Evolutionary conservation across 53 echinoderm and acorn worm species (phyloP).

Genomic region (Echinarachnius parma): DNA sequence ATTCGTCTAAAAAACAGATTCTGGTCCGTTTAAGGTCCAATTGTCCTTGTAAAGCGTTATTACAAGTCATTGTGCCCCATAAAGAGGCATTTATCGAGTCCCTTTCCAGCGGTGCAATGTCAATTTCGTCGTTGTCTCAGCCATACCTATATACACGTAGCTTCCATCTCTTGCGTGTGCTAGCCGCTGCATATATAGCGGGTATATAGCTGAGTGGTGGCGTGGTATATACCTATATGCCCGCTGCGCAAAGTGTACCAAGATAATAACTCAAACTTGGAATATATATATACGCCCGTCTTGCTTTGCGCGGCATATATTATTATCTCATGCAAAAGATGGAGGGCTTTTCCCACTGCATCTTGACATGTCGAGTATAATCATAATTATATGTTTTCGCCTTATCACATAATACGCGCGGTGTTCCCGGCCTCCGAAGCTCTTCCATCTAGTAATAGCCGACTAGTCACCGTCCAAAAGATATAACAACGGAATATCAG

Average conservation of each 20-base stretch:
- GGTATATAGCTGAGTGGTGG: not conserved
- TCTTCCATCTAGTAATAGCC: no score
- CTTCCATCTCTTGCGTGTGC: not conserved
- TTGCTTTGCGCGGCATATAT: constrained; percentile 25
- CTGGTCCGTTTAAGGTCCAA: constrained; percentile 30
- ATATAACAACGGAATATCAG: no score
- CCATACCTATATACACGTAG: constrained; percentile 28
- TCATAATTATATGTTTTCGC: constrained; percentile 33
- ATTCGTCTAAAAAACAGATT: constrained; percentile 20
- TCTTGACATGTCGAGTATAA: constrained; percentile 29
- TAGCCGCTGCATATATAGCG: not conserved
- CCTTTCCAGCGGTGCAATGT: constrained; percentile 12
- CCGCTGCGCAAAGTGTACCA: constrained; percentile 21
- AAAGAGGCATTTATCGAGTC: constrained; percentile 16
- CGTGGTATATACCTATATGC: not conserved
- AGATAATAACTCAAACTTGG: constrained; percentile 12
- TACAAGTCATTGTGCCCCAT: constrained; percentile 23
- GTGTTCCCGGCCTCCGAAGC: no score
- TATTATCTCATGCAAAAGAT: constrained; percentile 44
- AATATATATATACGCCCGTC: constrained; percentile 40
- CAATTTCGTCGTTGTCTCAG: constrained; percentile 15
- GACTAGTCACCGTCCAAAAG: no score
- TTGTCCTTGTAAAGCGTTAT: constrained; percentile 29
- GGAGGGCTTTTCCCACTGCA: constrained; percentile 34
- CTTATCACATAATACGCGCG: not conserved